These are phyloP conservation scores for Drosophila eugracilis DNA, from an alignment of 1,140 invertebrate genomes.

Conservation along the genomic window DNA sequence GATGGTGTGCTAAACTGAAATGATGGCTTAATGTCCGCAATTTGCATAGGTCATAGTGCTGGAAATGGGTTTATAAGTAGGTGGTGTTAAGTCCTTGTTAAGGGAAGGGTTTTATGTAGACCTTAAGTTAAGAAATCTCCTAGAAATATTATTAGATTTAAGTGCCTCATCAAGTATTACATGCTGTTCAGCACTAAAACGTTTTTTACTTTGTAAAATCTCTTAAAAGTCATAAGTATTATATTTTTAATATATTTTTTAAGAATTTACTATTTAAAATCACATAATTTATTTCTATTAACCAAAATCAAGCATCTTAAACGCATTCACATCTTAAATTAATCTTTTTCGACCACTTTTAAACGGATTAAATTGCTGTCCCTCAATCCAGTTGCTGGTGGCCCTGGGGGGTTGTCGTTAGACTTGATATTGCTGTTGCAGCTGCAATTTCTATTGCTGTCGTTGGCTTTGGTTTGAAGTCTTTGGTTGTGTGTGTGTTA, in stretches of 20 bases:
- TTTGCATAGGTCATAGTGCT: conserved; percentile 40
- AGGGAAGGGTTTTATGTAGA: not conserved
- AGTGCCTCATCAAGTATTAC: too few species aligned
- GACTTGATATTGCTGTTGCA: conserved; percentile 17
- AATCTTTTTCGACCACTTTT: conserved; percentile 14
- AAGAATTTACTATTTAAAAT: not conserved
- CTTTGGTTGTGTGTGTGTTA: conserved; percentile 16
- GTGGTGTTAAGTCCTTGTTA: not conserved
- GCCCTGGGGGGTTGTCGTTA: not conserved
- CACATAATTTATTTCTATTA: not conserved
- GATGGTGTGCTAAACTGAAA: conserved; percentile 9
- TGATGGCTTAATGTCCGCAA: conserved; percentile 40
- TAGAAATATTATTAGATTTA: too few species aligned
- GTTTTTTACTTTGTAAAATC: too few species aligned
- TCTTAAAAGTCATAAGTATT: too few species aligned
- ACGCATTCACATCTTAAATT: conserved; percentile 2
- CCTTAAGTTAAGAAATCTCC: too few species aligned
- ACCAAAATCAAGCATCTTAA: not conserved
- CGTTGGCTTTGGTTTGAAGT: conserved; percentile 71
- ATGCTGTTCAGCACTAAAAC: too few species aligned
- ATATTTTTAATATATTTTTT: too few species aligned
- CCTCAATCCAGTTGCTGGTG: conserved; percentile 9
- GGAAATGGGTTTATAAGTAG: conserved; percentile 1
- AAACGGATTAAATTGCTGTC: conserved; percentile 26
- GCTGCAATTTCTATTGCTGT: conserved; percentile 23